Evolutionary conservation across 2,113 vertebrate genomes (phyloP).

Genomic region (Strix uralensis): DNA sequence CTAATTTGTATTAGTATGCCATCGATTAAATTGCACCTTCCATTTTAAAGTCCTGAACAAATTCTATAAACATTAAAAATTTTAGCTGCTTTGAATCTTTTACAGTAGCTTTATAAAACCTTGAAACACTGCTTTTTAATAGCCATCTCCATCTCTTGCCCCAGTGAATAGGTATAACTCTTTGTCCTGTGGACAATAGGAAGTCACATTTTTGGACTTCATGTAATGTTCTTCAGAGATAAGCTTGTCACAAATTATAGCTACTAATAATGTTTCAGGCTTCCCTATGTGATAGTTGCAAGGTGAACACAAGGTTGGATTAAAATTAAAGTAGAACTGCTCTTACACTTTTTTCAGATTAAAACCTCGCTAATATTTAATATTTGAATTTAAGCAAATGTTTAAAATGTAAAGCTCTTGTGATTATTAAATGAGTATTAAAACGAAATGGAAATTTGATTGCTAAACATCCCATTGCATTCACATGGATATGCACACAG

Average conservation of each 20-base stretch:
- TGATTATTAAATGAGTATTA: conserved; percentile 19
- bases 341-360: not conserved
- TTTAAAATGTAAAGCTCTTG: conserved; percentile 10
- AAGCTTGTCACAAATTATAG: conserved; percentile 19
- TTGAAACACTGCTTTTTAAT: conserved; percentile 37
- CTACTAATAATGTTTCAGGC: not conserved
- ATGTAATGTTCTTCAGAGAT: conserved; percentile 29
- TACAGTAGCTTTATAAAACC: conserved; percentile 15
- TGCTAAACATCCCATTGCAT: not conserved
- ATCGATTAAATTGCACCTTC: conserved; percentile 25
- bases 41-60: conserved; percentile 34
- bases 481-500: not conserved
- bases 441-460: not conserved
- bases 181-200: conserved; percentile 16
- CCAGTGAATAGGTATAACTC: not conserved
- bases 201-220: conserved; percentile 9
- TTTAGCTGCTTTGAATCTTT: conserved; percentile 34
- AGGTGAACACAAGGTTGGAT: conserved; percentile 39
- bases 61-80: conserved; percentile 31
- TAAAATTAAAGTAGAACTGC: not conserved
- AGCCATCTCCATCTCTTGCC: not conserved
- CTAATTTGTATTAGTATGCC: conserved; percentile 39
- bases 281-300: not conserved
- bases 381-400: conserved; percentile 7
- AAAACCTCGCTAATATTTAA: conserved; percentile 11